Percentiles rank a stretch among this genome's conserved stretches.
Evolutionary conservation across 1,140 invertebrate species (phyloP).

Genomic region (Micrasema longulum): DNA sequence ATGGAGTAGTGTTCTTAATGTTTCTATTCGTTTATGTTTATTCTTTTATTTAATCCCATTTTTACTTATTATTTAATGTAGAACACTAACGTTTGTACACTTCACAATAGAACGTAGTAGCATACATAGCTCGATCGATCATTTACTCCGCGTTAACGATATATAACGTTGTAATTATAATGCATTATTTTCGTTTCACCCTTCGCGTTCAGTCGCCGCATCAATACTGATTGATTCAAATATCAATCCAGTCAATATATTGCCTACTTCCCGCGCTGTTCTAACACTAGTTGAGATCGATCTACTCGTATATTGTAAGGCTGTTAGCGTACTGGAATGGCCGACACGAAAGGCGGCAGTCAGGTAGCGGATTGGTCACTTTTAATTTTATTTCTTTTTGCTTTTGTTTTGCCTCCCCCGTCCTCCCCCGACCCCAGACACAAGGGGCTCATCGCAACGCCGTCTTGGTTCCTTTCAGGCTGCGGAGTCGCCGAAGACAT

Average conservation of each 20-base stretch:
- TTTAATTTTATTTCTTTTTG: conserved; percentile 38
- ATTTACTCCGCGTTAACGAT: background rate
- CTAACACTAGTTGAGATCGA: conserved; percentile 23
- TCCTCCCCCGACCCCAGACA: conserved; percentile 24
- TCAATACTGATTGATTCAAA: background rate
- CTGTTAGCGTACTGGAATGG: conserved; percentile 10
- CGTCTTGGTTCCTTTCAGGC: conserved; percentile 55
- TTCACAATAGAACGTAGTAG: background rate
- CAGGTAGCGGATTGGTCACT: conserved; percentile 44
- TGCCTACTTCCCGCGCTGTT: background rate
- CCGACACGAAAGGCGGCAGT: conserved; percentile 36
- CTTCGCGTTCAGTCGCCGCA: background rate
- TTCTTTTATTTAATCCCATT: conserved; percentile 19
- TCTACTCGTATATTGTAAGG: conserved; percentile 13
- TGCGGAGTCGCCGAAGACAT: conserved; percentile 55
- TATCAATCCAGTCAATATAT: background rate
- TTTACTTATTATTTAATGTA: background rate
- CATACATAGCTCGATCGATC: background rate
- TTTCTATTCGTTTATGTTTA: conserved; percentile 5
- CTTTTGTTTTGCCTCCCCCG: conserved; percentile 38
- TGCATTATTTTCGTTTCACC: background rate
- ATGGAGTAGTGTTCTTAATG: conserved; percentile 6
- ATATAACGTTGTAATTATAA: background rate
- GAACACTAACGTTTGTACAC: conserved; percentile 10
- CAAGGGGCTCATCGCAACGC: conserved; percentile 43